Evolutionary conservation across 2,797 vertebrate species (phyloP), one percentile per base, ranked within the genome.

Genomic region (Acipenser ruthenus): DNA sequence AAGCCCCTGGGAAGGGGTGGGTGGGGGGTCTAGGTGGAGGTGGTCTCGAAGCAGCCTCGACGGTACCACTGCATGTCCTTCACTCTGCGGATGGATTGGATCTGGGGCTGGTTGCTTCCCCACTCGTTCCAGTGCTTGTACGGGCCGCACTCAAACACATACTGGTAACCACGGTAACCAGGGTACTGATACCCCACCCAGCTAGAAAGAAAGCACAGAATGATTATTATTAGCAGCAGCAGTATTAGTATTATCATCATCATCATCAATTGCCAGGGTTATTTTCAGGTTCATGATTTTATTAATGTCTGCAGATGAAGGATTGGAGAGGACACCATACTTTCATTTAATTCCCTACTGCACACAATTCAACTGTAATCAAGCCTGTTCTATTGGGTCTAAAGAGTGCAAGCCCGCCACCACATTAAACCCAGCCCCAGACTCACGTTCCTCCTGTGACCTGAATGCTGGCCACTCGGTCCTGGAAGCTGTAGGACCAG

Each of bases 121-220:
- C 91, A 93, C 18, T 93, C 87, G 7, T 92, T 92, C 89, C 89
- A 93, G 77, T 92, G 90, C 78, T 91, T 92, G 78, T 61, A 92
- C 60, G 83, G 71, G 3, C 89, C 89, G 77, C 74, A 80, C 73
- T 93, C 92, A 66, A 91, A 83, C 69, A 93, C 74, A 18, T 92
- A 93, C 80, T 93, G 91, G 78, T 78, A 92, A 62, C 91, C 92
- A 78, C 92, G 89, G 74, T 93, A 93, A 56, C 92, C 92, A 11
- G 92, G 92, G 69, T 93, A 93, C 77, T 93, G 91, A 77, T 93
- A 93, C 48, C 88, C 91, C 71, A 92, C 91, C 91, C 91, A 93
- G 72, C 91, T 93, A 72, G 60, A 9, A 59, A 50, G 72, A 65
- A 2, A 58, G n/a, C 55, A 3, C 3, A 49, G 10, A 59, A 49